A percentile compares a stretch with the other conserved stretches of the same genome.
These are phyloP conservation scores for Enteromius viviparus DNA, from an alignment of 2,797 vertebrate genomes.

Conservation along the genomic window DNA sequence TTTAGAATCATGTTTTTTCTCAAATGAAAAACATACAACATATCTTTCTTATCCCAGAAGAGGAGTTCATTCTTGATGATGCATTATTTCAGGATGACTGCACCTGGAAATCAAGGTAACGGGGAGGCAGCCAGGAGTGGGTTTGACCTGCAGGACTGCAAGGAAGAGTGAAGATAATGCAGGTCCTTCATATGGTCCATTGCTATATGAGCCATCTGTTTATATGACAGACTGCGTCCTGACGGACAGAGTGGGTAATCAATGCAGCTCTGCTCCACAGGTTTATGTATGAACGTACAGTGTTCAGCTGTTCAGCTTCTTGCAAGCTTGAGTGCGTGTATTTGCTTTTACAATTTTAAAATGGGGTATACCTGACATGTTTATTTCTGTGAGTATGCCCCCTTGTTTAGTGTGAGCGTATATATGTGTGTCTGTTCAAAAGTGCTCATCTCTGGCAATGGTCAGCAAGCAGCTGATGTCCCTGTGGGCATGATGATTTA, in stretches of 20 bases:
- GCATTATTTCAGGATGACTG: constrained; percentile 41
- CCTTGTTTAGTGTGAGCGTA: not conserved
- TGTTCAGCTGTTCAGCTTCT: constrained; percentile 16
- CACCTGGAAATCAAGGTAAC: constrained; percentile 18
- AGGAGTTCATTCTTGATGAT: constrained; percentile 10
- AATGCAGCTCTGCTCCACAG: constrained; percentile 46
- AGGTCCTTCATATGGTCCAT: constrained; percentile 44
- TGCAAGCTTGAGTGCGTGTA: not conserved
- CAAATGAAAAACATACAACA: not conserved
- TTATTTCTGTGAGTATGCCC: constrained; percentile 12
- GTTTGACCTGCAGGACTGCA: constrained; percentile 20
- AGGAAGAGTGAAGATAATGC: constrained; percentile 35
- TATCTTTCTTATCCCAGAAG: not conserved
- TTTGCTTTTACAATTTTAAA: constrained; percentile 7
- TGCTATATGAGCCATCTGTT: constrained; percentile 47
- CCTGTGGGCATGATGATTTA: constrained; percentile 43
- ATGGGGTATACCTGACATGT: constrained; percentile 1
- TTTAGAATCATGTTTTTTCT: not conserved
- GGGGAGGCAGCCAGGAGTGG: constrained; percentile 24
- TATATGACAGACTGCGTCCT: constrained; percentile 37
- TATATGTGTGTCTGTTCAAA: constrained; percentile 20
- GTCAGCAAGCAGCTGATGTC: constrained; percentile 46
- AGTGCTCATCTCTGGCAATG: not conserved
- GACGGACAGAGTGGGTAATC: constrained; percentile 34
- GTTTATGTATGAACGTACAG: constrained; percentile 26